Percentiles rank a stretch among this genome's conserved stretches.
Conservation (phyloP, 1,140 invertebrate genomes). For the Idris sp. region DNA sequence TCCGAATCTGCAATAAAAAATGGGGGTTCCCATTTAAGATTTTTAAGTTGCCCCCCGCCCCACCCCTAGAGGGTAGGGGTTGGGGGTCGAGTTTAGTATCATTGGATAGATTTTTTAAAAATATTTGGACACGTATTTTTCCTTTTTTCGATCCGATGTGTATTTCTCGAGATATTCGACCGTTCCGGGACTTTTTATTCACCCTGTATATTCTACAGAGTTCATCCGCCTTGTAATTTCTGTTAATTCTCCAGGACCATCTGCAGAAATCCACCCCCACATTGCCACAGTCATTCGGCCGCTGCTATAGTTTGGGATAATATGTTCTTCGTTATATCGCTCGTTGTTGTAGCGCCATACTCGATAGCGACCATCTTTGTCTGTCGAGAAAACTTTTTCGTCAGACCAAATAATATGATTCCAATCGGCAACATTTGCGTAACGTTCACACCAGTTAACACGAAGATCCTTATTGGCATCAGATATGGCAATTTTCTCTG, state of each 20-base stretch:
- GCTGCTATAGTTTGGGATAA: conserved; percentile 5
- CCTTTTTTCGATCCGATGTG: too few relatives aligned
- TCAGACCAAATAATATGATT: conserved; percentile 13
- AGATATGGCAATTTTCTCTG: conserved; percentile 6
- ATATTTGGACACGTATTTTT: too few relatives aligned
- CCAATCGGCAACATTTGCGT: conserved; percentile 12
- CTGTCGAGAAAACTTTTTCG: conserved; percentile 29
- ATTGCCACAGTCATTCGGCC: not conserved
- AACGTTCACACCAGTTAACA: not conserved
- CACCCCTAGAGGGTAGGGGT: too few relatives aligned
- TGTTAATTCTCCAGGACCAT: too few relatives aligned
- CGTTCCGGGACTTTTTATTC: too few relatives aligned
- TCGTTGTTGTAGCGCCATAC: conserved; percentile 15
- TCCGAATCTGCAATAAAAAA: too few relatives aligned
- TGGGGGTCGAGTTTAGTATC: too few relatives aligned
- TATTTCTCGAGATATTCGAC: too few relatives aligned
- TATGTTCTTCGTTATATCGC: not conserved
- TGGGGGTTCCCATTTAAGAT: too few relatives aligned
- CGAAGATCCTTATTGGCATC: conserved; percentile 1
- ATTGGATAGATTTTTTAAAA: too few relatives aligned
- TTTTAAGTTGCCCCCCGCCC: too few relatives aligned
- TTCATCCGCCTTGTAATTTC: conserved; percentile 1
- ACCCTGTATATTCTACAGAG: conserved; percentile 35
- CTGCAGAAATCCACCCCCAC: not conserved
- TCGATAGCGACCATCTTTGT: conserved; percentile 3